Evolutionary conservation across 2,797 vertebrate genomes (phyloP).

Genomic region (Scomberomorus guttatus): DNA sequence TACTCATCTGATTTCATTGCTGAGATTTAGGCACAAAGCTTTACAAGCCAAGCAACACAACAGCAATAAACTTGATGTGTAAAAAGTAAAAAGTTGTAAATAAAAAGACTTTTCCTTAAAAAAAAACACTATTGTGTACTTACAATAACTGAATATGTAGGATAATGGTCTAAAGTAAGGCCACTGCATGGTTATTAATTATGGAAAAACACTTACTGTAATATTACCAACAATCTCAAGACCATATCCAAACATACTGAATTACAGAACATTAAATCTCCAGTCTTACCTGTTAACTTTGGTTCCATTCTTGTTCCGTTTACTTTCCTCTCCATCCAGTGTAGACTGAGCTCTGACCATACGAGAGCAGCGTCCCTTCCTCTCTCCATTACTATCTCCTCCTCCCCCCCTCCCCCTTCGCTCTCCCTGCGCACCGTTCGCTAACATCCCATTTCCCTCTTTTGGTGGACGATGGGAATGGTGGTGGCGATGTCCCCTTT

Average conservation of each 20-base stretch:
- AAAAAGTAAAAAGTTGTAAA: background rate
- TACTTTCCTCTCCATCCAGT: slow-evolving; percentile 84
- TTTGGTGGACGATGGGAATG: slow-evolving; percentile 83
- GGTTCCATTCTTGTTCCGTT: slow-evolving; percentile 81
- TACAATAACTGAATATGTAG: background rate
- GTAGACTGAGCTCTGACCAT: slow-evolving; percentile 84
- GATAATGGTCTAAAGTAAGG: background rate
- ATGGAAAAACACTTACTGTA: background rate
- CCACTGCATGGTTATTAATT: background rate
- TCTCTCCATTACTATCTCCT: slow-evolving; percentile 81
- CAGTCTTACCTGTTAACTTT: slow-evolving; percentile 70
- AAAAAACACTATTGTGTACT: background rate
- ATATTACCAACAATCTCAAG: background rate
- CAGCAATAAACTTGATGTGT: background rate
- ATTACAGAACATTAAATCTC: background rate
- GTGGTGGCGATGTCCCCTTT: slow-evolving; percentile 83
- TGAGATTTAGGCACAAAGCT: too few relatives aligned
- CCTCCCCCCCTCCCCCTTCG: slow-evolving; percentile 82
- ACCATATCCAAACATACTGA: background rate
- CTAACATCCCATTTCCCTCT: slow-evolving; percentile 87
- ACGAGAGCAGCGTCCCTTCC: slow-evolving; percentile 85
- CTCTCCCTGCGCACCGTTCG: slow-evolving; percentile 82
- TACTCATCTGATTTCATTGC: background rate
- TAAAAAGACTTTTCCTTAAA: background rate
- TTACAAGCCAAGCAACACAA: too few relatives aligned